Conservation (phyloP, 2,113 vertebrate species). For the Laticauda laticaudata region DNA sequence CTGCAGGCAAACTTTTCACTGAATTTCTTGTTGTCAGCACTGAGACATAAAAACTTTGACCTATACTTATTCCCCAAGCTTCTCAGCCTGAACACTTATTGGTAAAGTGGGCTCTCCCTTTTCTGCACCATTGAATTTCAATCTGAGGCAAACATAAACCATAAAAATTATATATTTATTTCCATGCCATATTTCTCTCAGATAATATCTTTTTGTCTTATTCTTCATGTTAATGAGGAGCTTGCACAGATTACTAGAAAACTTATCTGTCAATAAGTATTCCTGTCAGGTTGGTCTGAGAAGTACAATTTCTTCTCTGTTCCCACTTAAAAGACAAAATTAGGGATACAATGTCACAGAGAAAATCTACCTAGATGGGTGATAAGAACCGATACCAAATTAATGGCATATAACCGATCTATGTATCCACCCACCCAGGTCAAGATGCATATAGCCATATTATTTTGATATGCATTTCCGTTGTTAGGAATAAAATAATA, state of each 20-base stretch:
- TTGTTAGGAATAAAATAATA: neutral
- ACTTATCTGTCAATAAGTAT: neutral
- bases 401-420: neutral
- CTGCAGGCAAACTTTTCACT: slow-evolving; percentile 62
- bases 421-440: neutral
- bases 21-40: slow-evolving; percentile 39
- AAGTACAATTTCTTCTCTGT: neutral
- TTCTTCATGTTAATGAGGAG: neutral
- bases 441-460: neutral
- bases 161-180: neutral
- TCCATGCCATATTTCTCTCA: neutral
- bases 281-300: neutral
- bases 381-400: neutral
- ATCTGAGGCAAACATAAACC: neutral
- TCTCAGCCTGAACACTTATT: slow-evolving; percentile 46
- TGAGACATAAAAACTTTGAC: slow-evolving; percentile 57
- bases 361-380: neutral
- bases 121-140: neutral
- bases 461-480: neutral
- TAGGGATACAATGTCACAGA: neutral
- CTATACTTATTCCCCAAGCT: slow-evolving; percentile 56
- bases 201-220: neutral
- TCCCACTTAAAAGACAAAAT: neutral
- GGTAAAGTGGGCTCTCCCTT: neutral
- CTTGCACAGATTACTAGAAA: neutral